Conservation (phyloP, 1,140 invertebrate species). For the Lutraria rhynchaena region DNA sequence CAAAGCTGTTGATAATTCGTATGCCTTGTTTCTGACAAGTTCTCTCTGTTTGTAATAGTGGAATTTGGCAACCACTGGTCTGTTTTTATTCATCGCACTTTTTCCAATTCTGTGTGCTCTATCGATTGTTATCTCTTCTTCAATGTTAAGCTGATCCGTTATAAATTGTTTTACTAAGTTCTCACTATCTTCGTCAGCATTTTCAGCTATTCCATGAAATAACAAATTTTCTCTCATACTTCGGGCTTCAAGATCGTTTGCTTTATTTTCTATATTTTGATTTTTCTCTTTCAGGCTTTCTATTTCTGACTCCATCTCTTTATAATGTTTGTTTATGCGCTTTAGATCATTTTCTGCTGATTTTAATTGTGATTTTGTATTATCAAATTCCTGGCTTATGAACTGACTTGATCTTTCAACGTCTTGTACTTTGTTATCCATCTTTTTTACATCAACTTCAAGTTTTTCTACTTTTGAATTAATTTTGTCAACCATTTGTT, state of each 20-base stretch:
- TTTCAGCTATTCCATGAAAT: constrained; percentile 5
- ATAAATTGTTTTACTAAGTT: background rate
- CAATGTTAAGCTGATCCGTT: background rate
- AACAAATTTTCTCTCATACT: constrained; percentile 5
- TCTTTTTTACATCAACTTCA: background rate
- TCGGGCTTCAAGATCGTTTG: background rate
- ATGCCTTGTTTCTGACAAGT: background rate
- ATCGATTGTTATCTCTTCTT: background rate
- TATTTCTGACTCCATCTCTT: background rate
- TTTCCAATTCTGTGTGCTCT: background rate
- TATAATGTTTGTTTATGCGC: background rate
- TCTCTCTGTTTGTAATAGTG: constrained; percentile 1
- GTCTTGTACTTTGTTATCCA: background rate
- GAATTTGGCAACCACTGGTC: constrained; percentile 21
- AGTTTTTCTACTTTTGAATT: background rate
- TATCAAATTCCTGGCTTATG: constrained; percentile 3
- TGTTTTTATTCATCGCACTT: background rate
- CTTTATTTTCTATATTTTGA: background rate
- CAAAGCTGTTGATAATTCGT: background rate
- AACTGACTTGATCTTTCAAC: constrained; percentile 9
- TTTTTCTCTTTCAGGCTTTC: background rate
- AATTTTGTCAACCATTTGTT: background rate
- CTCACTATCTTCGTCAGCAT: background rate
- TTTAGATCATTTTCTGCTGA: background rate
- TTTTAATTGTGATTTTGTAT: background rate